A percentile compares a stretch with the other conserved stretches of the same genome.
Evolutionary conservation across 1,140 invertebrate species (phyloP).

Genomic region (Caenorhabditis briggsae): DNA sequence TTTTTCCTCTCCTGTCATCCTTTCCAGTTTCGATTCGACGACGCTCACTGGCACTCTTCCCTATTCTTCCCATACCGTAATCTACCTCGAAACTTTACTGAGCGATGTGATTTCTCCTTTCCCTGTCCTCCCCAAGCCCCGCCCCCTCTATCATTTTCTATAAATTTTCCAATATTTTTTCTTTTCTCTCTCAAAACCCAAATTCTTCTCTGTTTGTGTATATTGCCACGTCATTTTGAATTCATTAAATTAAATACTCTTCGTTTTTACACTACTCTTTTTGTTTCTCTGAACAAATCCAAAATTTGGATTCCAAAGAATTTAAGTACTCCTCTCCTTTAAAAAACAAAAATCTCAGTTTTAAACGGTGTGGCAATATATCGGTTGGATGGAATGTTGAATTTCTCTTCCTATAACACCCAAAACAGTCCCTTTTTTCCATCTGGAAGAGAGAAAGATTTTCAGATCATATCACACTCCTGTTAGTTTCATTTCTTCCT

Average conservation of each 20-base stretch:
- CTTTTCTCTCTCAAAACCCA: neutral
- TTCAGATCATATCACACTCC: constrained; percentile 6
- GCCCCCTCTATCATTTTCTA: neutral
- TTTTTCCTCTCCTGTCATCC: neutral
- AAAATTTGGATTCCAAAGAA: neutral
- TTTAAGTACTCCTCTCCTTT: too few relatives aligned
- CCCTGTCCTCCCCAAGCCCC: neutral
- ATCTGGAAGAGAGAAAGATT: constrained; percentile 17
- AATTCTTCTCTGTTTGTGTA: constrained; percentile 8
- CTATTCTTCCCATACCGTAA: neutral
- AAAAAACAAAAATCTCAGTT: constrained; percentile 35
- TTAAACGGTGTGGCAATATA: constrained; percentile 44
- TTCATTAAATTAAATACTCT: constrained; percentile 8
- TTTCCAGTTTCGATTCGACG: constrained; percentile 8
- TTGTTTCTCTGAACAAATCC: neutral
- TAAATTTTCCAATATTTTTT: neutral
- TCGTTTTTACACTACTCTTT: neutral
- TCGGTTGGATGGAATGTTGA: neutral
- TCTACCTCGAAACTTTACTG: constrained; percentile 54
- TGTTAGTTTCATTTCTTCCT: neutral
- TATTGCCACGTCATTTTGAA: constrained; percentile 26
- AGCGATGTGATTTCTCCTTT: constrained; percentile 28
- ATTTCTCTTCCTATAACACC: neutral
- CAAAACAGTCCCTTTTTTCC: neutral
- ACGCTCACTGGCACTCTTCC: too few relatives aligned